phyloP scores from a whole-genome alignment of 1,140 invertebrate species.

The Ooceraea biroi region DNA sequence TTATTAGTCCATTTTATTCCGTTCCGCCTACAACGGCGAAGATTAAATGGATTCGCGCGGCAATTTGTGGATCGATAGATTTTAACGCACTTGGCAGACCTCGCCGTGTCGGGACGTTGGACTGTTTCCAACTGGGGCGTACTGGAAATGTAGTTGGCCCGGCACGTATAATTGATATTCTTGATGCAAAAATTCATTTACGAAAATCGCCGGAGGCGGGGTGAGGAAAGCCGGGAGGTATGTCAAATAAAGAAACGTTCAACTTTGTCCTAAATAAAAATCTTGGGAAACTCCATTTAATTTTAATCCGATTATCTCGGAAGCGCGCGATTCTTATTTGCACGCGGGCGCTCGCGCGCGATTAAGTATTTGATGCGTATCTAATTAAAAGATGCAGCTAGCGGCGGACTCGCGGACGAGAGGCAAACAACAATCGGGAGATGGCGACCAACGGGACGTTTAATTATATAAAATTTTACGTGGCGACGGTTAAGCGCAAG shows the following conservation, averaged over 20 bases:
- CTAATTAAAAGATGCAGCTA: constrained; percentile 48
- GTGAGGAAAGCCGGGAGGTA: constrained; percentile 52
- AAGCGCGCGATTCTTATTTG: constrained; percentile 16
- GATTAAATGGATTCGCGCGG: constrained; percentile 72
- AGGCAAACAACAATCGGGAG: background rate
- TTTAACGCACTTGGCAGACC: constrained; percentile 76
- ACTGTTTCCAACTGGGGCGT: constrained; percentile 68
- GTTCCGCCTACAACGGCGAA: constrained; percentile 48
- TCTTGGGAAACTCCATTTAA: constrained; percentile 25
- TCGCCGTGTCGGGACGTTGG: constrained; percentile 61
- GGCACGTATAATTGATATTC: constrained; percentile 71
- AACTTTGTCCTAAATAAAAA: constrained; percentile 48
- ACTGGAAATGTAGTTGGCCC: constrained; percentile 62
- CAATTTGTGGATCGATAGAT: constrained; percentile 75
- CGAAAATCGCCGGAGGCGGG: constrained; percentile 53
- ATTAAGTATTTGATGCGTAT: constrained; percentile 26
- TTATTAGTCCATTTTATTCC: constrained; percentile 65
- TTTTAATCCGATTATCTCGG: constrained; percentile 22
- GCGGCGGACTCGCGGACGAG: background rate
- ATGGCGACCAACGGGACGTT: background rate
- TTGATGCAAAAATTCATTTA: constrained; percentile 72
- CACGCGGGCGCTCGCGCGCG: background rate
- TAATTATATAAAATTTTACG: constrained; percentile 28
- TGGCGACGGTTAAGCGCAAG: background rate
- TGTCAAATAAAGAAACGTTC: constrained; percentile 66